These are phyloP conservation scores for Drosophila arizonae DNA, from an alignment of 1,140 invertebrate species.

Conservation along the genomic window DNA sequence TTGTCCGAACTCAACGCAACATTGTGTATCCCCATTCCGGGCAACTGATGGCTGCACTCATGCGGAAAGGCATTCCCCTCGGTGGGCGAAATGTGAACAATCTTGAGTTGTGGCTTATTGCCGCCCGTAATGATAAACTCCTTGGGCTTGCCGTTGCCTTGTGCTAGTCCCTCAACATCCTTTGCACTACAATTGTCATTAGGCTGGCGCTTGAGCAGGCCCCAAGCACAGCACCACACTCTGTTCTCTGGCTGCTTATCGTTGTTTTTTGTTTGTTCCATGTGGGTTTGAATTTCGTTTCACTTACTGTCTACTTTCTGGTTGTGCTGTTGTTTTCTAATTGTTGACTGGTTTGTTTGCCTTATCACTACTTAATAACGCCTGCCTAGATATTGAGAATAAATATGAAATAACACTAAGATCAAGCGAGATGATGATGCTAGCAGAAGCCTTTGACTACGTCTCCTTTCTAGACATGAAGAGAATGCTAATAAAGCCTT, in stretches of 20 bases:
- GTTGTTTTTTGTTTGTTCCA: neutral
- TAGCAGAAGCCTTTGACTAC: no score
- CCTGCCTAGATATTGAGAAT: neutral
- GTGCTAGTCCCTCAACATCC: neutral
- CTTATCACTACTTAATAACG: neutral
- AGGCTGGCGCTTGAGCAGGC: neutral
- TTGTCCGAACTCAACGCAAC: constrained; percentile 30
- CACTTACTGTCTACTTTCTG: neutral
- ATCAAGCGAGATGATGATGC: no score
- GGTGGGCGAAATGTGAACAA: constrained; percentile 8
- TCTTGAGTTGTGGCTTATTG: neutral
- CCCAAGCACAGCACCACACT: constrained; percentile 37
- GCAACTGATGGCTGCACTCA: constrained; percentile 13
- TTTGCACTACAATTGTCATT: neutral
- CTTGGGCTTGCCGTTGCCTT: neutral
- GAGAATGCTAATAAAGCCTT: no score
- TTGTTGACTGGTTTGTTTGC: neutral
- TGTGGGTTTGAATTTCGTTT: neutral
- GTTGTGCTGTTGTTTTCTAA: neutral
- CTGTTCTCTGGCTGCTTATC: neutral
- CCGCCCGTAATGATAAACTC: constrained; percentile 36
- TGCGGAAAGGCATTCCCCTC: constrained; percentile 6
- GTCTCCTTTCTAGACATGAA: no score
- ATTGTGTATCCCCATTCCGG: constrained; percentile 26
- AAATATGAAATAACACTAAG: no score